Percentiles rank a stretch among this genome's conserved stretches.
phyloP scores from a whole-genome alignment of 2,888 invertebrate species.

The Drosophila sordidula region DNA sequence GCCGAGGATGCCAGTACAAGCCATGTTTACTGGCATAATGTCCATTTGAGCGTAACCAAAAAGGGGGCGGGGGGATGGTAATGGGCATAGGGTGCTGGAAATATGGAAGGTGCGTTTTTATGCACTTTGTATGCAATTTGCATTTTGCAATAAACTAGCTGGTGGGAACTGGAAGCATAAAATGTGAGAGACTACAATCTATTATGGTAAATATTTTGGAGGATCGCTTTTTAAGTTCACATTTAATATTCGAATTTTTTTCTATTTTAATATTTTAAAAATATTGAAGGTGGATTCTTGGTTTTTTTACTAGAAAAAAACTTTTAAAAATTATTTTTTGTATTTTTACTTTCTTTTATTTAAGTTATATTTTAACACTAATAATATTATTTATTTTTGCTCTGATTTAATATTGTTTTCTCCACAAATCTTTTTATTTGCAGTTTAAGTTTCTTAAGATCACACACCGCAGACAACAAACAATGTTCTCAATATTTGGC shows the following conservation, averaged over 20 bases:
- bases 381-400: neutral
- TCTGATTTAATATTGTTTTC: neutral
- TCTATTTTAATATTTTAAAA: too few species aligned
- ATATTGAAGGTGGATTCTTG: too few species aligned
- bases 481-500: conserved; percentile 83
- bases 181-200: neutral
- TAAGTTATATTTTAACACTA: too few species aligned
- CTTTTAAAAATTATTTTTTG: too few species aligned
- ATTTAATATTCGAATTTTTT: too few species aligned
- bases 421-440: conserved; percentile 39
- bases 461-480: conserved; percentile 48
- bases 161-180: neutral
- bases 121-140: conserved; percentile 23
- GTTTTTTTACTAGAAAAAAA: too few species aligned
- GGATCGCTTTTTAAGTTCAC: too few species aligned
- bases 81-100: neutral
- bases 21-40: conserved; percentile 37
- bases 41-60: conserved; percentile 68
- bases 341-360: neutral
- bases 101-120: neutral
- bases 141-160: conserved; percentile 21
- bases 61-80: neutral
- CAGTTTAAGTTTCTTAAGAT: conserved; percentile 67
- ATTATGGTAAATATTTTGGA: too few species aligned
- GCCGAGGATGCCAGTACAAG: conserved; percentile 49